Base-by-base conservation (phyloP, 2,797 vertebrate species). In the Typhlichthys eigenmanni region DNA sequence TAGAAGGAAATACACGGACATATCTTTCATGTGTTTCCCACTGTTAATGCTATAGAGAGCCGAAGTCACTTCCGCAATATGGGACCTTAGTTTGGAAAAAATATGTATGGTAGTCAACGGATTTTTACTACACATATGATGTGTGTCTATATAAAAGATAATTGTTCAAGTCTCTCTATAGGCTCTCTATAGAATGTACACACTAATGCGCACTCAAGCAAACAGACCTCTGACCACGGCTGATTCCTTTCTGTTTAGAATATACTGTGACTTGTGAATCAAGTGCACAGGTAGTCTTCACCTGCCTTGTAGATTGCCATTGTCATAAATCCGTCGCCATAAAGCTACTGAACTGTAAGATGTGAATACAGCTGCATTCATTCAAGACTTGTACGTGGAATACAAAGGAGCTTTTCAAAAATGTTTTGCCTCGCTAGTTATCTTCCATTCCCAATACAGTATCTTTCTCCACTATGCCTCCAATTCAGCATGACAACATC, bases 401-500 rank as follows among this genome's bases (percentile, higher is more conserved):
- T 38, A 38, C 8, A 38, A 38, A 38, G 34, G 6, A 38, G 34
- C 8, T 11, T 51, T 17, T 17, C 49, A 8, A 8, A 47, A 49
- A 49, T 13, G 4, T 14, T 17, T n/a, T 52, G 4, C 13, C n/a
- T 52, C 50, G 10, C 16, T 53, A 53, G 5, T 53, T 9, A 10
- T 53, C 51, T 24, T 29, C 52, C 1, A 13, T 54, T 13, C n/a
- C 3, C 24, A 13, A 24, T 29, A 12, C 24, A 13, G 12, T 29
- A 12, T 29, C 52, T 13, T 12, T 54, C 52, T 13, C 19, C 29
- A 16, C 0, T 19, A 16, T 24, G 16, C 14, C 51, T 61, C 66
- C 51, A 38, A 46, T 62, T 46, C 43, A 13, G 29, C 8, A 13
- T 61, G 67, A 72, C 74, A 34, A 48, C 53, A 68, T 48, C 63